Base-by-base conservation (phyloP, 1,140 invertebrate species). In the Bombus sibiricus region DNA sequence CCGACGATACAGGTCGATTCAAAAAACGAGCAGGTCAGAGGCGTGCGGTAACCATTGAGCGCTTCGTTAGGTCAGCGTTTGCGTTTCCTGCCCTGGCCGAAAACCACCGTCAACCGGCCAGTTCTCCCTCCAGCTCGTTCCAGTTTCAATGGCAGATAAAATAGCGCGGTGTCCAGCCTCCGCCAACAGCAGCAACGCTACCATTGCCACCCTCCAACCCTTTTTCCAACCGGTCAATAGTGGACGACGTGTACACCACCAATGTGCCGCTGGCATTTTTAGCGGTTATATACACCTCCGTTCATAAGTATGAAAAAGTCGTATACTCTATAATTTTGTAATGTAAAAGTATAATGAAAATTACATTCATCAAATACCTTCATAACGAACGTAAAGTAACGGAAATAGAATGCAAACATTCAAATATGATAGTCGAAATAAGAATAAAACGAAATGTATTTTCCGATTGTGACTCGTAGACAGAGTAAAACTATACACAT, bases 141-240 rank as follows among this genome's bases (percentile, higher is more conserved):
- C 88, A 90, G 86, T 90, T 90, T 90, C 88, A 89, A 90, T 90
- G 89, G 88, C 75, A 88, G 88, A 90, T 89, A 90, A 90, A 90
- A 90, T 89, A 90, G 86, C 88, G 86, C 82, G 79, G 64, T 84
- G 81, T 84, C 85, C 89, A 90, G 78, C 77, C 89, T 85, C 85
- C 85, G 59, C 79, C 87, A 69, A 89, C 85, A 77, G 66, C 81
- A 47, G 43, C 76, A 73, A 68, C 71, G 34, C 79, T 78, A 53
- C 47, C 78, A 53, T 69, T 59, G 57, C 87, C 64, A 15, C 81
- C 73, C 64, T 53, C 47, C 69, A 9, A 34, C 2, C 37, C 76
- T 69, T 34, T 47, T 68, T 68, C 64, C 88, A 77, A 64, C 86
- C 83, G 89, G 89, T 90, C 89, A 89, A 90, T 90, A 90, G 89